These are phyloP conservation scores for Phalera bucephala DNA, from an alignment of 2,888 invertebrate genomes.

Conservation along the genomic window DNA sequence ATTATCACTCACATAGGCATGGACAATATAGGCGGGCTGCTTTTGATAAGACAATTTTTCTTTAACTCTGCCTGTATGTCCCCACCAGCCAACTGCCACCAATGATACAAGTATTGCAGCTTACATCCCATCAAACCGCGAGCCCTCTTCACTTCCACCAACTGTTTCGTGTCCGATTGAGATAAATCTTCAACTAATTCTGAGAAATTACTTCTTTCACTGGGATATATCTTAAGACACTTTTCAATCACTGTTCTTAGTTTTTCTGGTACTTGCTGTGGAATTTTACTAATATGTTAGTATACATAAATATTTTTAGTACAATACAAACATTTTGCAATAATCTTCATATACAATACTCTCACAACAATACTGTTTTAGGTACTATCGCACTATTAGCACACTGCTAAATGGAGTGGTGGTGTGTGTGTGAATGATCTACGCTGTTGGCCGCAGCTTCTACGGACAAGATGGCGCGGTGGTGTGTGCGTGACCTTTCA, in stretches of 20 bases:
- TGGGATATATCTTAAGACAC: constrained; percentile 87
- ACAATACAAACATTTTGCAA: too few relatives aligned
- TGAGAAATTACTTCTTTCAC: constrained; percentile 77
- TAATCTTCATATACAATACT: too few relatives aligned
- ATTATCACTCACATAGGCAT: constrained; percentile 86
- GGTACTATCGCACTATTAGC: too few relatives aligned
- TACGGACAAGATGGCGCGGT: too few relatives aligned
- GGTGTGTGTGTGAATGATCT: too few relatives aligned
- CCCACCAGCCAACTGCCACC: constrained; percentile 98
- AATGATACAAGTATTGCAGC: constrained; percentile 93
- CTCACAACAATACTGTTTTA: too few relatives aligned
- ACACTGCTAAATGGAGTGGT: too few relatives aligned
- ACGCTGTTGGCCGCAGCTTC: too few relatives aligned
- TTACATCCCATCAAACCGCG: constrained; percentile 76
- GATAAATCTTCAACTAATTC: constrained; percentile 80
- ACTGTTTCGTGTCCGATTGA: constrained; percentile 55
- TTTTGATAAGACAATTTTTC: constrained; percentile 94
- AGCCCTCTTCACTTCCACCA: constrained; percentile 68
- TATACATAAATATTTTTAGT: too few relatives aligned
- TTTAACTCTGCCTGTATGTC: constrained; percentile 95
- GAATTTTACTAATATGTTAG: too few relatives aligned
- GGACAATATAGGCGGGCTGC: constrained; percentile 91
- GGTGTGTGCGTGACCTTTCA: too few relatives aligned
- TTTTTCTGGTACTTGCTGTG: constrained; percentile 83
- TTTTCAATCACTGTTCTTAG: constrained; percentile 85